Percentiles rank a stretch among this genome's conserved stretches.
Evolutionary conservation across 1,140 invertebrate genomes (phyloP).

Genomic region (Gonatopus flavifemur): DNA sequence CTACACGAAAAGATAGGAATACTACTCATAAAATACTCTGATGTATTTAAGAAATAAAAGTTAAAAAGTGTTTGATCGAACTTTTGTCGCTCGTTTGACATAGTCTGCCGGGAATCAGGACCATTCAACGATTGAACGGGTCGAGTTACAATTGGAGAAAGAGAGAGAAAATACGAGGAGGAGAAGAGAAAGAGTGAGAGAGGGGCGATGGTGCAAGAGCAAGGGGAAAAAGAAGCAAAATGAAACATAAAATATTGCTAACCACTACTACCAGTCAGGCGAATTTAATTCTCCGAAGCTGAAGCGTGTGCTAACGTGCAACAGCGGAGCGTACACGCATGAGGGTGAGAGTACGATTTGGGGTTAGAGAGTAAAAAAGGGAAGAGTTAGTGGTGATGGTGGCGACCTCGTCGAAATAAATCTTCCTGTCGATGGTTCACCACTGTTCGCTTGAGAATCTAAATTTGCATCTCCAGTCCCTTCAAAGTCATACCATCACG

Average conservation of each 20-base stretch:
- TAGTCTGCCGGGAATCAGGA: too few species aligned
- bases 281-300: slow-evolving; percentile 34
- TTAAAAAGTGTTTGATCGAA: too few species aligned
- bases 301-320: slow-evolving; percentile 16
- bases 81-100: too few species aligned
- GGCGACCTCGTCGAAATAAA: slow-evolving; percentile 39
- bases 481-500: neutral
- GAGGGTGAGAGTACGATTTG: neutral
- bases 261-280: slow-evolving; percentile 23
- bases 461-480: slow-evolving; percentile 39
- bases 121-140: too few species aligned
- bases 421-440: slow-evolving; percentile 49
- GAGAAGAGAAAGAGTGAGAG: neutral
- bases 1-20: too few species aligned
- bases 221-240: neutral
- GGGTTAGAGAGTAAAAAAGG: slow-evolving; percentile 7
- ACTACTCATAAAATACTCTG: too few species aligned
- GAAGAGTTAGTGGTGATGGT: slow-evolving; percentile 13
- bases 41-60: too few species aligned
- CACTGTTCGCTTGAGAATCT: slow-evolving; percentile 44
- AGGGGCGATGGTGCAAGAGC: neutral
- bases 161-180: too few species aligned
- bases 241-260: slow-evolving; percentile 35
- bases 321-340: slow-evolving; percentile 7
- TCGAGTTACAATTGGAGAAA: too few species aligned